phyloP scores from a whole-genome alignment of 2,113 vertebrate species.

The Megaceryle maxima region DNA sequence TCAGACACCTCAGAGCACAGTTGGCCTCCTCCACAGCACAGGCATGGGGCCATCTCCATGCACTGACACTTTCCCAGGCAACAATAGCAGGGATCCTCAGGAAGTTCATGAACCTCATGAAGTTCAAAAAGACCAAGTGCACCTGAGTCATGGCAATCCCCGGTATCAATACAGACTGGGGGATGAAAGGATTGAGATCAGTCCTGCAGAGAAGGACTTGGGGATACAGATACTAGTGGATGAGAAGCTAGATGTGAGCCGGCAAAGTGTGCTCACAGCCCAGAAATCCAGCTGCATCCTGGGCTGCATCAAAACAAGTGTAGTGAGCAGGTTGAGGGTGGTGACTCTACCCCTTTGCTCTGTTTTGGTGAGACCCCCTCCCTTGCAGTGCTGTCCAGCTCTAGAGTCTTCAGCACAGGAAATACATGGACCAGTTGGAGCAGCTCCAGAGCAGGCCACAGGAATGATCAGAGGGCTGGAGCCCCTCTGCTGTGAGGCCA shows the following conservation, averaged over 20 bases:
- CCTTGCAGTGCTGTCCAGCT: accelerated
- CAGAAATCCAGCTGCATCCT: accelerated
- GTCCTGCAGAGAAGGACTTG: background rate
- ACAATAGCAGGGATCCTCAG: background rate
- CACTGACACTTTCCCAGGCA: background rate
- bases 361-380: background rate
- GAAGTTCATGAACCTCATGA: background rate
- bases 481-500: accelerated
- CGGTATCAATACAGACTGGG: background rate
- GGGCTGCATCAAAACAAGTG: background rate
- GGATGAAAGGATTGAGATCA: background rate
- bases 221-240: accelerated
- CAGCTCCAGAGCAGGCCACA: accelerated
- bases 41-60: background rate
- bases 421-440: background rate
- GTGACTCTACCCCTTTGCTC: background rate
- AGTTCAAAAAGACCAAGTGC: background rate
- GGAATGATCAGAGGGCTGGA: background rate
- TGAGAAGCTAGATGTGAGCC: background rate
- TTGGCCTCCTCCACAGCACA: background rate
- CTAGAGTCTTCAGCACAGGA: accelerated
- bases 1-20: background rate
- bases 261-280: accelerated
- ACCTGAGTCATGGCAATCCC: accelerated
- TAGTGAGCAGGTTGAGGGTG: background rate